Conservation (phyloP, 2,888 invertebrate genomes). For the Calliphora vomitoria region DNA sequence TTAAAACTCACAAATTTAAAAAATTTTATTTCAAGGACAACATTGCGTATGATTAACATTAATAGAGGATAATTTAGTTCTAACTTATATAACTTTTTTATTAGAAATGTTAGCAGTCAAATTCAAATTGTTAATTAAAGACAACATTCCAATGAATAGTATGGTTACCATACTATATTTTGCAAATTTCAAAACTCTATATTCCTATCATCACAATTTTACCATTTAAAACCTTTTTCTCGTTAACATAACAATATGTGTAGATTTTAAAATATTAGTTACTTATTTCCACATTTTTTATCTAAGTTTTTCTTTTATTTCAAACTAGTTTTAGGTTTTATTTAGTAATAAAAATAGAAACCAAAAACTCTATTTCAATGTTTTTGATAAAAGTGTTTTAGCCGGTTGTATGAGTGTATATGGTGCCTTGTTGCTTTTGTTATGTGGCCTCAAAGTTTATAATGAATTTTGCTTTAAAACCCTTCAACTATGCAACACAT, state of each 20-base stretch:
- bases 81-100: not conserved
- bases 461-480: constrained; percentile 58
- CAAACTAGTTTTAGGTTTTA: constrained; percentile 6
- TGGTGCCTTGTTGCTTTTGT: not conserved
- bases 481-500: constrained; percentile 58
- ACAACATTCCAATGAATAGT: too few relatives aligned
- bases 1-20: not conserved
- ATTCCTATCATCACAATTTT: not conserved
- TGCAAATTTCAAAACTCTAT: not conserved
- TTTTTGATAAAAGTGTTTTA: not conserved
- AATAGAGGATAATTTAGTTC: not conserved
- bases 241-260: not conserved
- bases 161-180: too few relatives aligned
- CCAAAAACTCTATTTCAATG: not conserved
- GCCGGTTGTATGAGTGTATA: not conserved
- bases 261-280: not conserved
- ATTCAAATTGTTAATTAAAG: not conserved
- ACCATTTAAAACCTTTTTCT: not conserved
- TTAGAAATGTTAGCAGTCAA: not conserved
- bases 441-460: constrained; percentile 56
- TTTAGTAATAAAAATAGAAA: not conserved
- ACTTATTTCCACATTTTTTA: not conserved
- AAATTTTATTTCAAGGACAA: not conserved
- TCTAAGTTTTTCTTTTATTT: not conserved
- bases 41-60: not conserved